Evolutionary conservation across 2,797 vertebrate genomes (phyloP).

Genomic region (Melopsittacus undulatus): DNA sequence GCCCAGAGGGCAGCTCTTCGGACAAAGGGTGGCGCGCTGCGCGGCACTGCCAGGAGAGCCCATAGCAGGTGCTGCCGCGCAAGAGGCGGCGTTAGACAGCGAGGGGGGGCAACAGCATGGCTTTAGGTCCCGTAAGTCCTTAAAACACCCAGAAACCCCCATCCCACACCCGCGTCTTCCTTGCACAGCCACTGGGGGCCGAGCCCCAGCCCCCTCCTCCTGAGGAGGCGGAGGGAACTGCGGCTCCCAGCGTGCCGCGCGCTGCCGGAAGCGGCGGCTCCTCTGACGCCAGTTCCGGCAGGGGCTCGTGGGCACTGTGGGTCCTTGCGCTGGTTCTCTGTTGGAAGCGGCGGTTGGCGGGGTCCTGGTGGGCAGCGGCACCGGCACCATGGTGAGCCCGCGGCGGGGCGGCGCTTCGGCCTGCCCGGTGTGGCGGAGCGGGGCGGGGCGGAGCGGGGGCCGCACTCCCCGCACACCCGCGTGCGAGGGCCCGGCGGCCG

Average conservation of each 20-base stretch:
- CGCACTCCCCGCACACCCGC: neutral
- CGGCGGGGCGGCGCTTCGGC: rapidly evolving
- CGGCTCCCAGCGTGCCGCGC: neutral
- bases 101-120: rapidly evolving
- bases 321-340: neutral
- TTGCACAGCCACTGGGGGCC: too few relatives aligned
- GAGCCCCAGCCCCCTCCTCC: too few relatives aligned
- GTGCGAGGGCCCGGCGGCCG: neutral
- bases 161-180: too few relatives aligned
- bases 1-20: rapidly evolving
- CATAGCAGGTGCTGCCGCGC: rapidly evolving
- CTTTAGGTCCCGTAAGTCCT: rapidly evolving
- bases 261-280: neutral
- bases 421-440: neutral
- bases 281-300: neutral
- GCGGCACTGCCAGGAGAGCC: rapidly evolving
- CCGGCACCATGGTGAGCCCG: neutral
- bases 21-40: rapidly evolving
- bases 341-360: neutral
- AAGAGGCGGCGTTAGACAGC: rapidly evolving
- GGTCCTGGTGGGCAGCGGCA: neutral
- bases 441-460: too few relatives aligned
- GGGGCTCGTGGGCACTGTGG: neutral
- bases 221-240: neutral
- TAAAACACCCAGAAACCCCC: rapidly evolving